Percentiles rank a stretch among this genome's conserved stretches.
phyloP scores from a whole-genome alignment of 2,113 vertebrate species.

The Indicator maculatus region DNA sequence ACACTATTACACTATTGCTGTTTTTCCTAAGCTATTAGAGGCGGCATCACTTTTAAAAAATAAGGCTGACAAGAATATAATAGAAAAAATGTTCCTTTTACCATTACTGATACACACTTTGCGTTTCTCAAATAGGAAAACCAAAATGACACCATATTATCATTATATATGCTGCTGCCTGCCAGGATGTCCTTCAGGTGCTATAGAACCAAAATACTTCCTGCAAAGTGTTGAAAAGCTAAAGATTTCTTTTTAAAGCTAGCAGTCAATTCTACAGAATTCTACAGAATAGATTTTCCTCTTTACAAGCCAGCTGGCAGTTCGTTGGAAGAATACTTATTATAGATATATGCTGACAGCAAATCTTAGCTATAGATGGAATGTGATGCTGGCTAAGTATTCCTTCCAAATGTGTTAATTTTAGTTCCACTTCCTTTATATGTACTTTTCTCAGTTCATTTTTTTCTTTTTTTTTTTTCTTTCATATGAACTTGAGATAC shows the following conservation, averaged over 20 bases:
- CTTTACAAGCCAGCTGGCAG: conserved; percentile 55
- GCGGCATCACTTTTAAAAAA: conserved; percentile 53
- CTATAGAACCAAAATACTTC: conserved; percentile 8
- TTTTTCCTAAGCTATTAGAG: conserved; percentile 48
- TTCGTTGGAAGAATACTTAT: conserved; percentile 52
- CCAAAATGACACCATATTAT: conserved; percentile 35
- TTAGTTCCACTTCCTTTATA: conserved; percentile 43
- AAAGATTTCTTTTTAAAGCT: conserved; percentile 45
- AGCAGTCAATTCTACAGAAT: conserved; percentile 4
- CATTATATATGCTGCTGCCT: conserved; percentile 34
- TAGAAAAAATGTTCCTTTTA: conserved; percentile 46
- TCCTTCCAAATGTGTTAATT: conserved; percentile 49
- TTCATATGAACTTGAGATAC: not conserved
- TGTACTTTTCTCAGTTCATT: conserved; percentile 1
- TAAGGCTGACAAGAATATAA: conserved; percentile 37
- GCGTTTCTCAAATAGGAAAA: conserved; percentile 42
- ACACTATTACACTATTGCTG: conserved; percentile 42
- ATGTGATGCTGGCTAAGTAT: conserved; percentile 21
- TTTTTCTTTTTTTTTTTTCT: not conserved
- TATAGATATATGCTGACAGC: conserved; percentile 48
- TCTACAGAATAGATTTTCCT: conserved; percentile 37
- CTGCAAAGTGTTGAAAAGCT: conserved; percentile 1
- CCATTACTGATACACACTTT: conserved; percentile 24
- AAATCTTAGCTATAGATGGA: conserved; percentile 42
- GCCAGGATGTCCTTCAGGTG: conserved; percentile 48